These are phyloP conservation scores for Montipora efflorescens DNA, from an alignment of 64 coral and sea anemone genomes.

Conservation along the genomic window DNA sequence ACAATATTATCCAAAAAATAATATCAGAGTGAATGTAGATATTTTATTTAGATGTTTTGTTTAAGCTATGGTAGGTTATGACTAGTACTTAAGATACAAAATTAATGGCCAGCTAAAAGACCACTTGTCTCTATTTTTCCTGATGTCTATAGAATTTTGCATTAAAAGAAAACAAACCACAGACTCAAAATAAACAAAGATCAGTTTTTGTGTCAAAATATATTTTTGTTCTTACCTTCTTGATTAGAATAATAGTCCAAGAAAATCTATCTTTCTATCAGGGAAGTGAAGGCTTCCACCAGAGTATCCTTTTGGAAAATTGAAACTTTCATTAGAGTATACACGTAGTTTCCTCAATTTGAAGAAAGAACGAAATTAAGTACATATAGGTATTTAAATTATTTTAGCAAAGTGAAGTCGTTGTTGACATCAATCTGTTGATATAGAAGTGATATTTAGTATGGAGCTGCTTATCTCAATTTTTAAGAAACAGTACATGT, in stretches of 20 bases:
- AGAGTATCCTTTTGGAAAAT: too few species aligned
- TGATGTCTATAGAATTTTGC: background rate
- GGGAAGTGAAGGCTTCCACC: too few species aligned
- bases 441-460: background rate
- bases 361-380: background rate
- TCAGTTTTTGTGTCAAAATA: background rate
- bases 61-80: too few species aligned
- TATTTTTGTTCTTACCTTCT: background rate
- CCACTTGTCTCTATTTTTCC: background rate
- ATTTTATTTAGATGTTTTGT: too few species aligned
- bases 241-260: background rate
- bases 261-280: background rate
- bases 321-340: too few species aligned
- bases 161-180: background rate
- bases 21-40: too few species aligned
- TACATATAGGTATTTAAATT: background rate
- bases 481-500: background rate
- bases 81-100: too few species aligned
- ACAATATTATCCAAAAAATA: too few species aligned
- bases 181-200: background rate
- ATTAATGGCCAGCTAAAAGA: background rate
- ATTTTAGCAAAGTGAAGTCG: background rate
- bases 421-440: too few species aligned
- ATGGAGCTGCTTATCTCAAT: slow-evolving; percentile 4
- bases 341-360: too few species aligned